Evolutionary conservation across 2,797 vertebrate genomes (phyloP).

Genomic region (Eurystomus glaucurus): DNA sequence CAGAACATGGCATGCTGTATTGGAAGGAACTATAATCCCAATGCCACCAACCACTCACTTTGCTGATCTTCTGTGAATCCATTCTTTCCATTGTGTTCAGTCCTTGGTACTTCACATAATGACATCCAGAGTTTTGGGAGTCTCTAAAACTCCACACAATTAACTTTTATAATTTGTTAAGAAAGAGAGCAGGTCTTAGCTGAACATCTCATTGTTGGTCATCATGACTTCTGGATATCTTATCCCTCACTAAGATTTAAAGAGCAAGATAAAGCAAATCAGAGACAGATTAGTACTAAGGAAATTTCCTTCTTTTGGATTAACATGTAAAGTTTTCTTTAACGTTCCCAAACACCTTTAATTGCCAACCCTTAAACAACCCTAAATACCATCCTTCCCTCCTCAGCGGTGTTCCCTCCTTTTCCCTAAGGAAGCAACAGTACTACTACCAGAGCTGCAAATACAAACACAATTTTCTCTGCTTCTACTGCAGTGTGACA

Average conservation of each 20-base stretch:
- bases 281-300: neutral
- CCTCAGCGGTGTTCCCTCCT: neutral
- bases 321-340: neutral
- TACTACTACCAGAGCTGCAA: neutral
- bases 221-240: neutral
- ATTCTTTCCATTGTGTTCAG: neutral
- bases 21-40: neutral
- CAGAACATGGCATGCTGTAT: neutral
- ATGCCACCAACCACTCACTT: neutral
- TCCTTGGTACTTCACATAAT: neutral
- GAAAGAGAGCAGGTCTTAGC: neutral
- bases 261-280: neutral
- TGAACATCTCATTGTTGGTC: accelerated
- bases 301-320: neutral
- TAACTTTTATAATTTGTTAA: neutral
- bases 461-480: neutral
- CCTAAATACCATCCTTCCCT: neutral
- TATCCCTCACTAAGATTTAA: neutral
- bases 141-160: neutral
- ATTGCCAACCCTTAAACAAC: neutral
- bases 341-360: neutral
- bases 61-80: neutral
- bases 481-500: neutral
- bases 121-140: neutral
- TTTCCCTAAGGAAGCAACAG: neutral